Base-by-base conservation (phyloP, 2,113 vertebrate species). In the Epinephelus moara region DNA sequence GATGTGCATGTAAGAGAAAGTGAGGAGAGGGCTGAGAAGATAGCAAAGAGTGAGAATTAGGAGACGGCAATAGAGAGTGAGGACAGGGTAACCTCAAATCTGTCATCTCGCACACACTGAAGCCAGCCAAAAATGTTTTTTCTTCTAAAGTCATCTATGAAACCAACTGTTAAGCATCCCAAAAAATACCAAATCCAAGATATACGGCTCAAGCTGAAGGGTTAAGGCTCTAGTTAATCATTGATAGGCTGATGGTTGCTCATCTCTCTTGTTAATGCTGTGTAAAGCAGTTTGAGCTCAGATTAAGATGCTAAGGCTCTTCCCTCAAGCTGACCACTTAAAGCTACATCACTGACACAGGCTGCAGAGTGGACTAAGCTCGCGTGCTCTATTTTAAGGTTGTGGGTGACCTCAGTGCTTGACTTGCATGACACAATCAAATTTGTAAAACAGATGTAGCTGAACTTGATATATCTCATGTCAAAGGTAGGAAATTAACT, bases 271-370 rank as follows among this genome's bases (percentile, higher is more conserved):
- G 69, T 53, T 84, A 84, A 80, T 71, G 55, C 57, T 60, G 66
- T 84, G 50, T 75, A 56, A 86, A 84, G 57, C 25, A 63, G 83
- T 83, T 72, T 84, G 50, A 73, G 57, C 47, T 79, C 56, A 78
- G 78, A 82, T 87, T 75, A 87, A 84, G 63, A 75, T 49, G 33
- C 61, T 75, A 64, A 82, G 68, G 33, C 72, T 76, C 40, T 75
- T 64, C 33, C 33, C 49, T 71, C 62, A 67, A 80, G 23, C 50
- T 81, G 73, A 59, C 30, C 77, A 78, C 74, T 72, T 75, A 67
- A 81, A 62, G 68, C 57, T 76, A 11, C 74, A 81, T 52, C 79
- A 72, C 71, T 62, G 70, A 23, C 70, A 42, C 50, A 11, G 33
- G 42, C 45, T 77, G 33, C 57, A 55, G 47, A 70, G 53, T 21